Conservation (phyloP, 1,140 invertebrate genomes). For the Philotrypesis tridentata region DNA sequence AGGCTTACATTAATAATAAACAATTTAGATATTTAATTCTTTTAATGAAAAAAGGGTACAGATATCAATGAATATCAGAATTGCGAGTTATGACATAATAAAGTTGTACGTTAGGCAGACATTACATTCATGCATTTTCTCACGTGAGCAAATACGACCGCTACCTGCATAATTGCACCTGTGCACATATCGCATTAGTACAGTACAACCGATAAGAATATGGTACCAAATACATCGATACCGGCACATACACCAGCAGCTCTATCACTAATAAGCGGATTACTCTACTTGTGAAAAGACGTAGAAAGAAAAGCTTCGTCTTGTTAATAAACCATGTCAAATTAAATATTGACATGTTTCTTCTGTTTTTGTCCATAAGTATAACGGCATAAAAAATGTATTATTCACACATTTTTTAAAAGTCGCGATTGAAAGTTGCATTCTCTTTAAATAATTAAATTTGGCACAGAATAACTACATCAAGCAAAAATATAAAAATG, state of each 20-base stretch:
- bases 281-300: background rate
- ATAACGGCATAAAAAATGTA: background rate
- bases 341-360: background rate
- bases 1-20: background rate
- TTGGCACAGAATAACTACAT: no score
- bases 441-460: slow-evolving; percentile 26
- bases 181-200: background rate
- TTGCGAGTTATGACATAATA: background rate
- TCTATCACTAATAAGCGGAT: background rate
- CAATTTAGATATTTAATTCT: background rate
- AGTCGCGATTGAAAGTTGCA: no score
- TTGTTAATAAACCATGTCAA: background rate
- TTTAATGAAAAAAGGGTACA: background rate
- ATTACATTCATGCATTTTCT: background rate
- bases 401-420: background rate
- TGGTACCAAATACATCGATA: background rate
- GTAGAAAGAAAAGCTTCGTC: background rate
- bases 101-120: background rate
- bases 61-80: background rate
- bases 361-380: background rate
- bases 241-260: background rate
- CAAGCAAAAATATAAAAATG: no score
- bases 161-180: background rate
- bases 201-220: background rate
- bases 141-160: background rate